A percentile compares a stretch with the other conserved stretches of the same genome.
Conservation (phyloP, 1,140 invertebrate genomes). For the Temnothorax curvispinosus region DNA sequence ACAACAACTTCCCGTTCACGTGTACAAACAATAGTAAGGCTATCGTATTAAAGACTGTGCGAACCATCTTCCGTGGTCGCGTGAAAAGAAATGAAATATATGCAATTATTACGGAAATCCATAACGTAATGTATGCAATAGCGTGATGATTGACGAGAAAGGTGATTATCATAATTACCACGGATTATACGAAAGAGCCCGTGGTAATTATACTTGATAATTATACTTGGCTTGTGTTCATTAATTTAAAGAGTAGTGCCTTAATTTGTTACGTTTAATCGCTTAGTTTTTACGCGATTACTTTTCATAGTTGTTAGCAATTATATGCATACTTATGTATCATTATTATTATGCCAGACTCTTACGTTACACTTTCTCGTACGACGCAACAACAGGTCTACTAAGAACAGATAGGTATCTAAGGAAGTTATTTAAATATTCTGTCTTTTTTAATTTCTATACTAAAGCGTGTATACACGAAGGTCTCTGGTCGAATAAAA, state of each 20-base stretch:
- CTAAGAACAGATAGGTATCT: background rate
- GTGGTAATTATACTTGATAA: constrained; percentile 14
- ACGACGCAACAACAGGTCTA: background rate
- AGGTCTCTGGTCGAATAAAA: background rate
- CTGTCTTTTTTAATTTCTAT: background rate
- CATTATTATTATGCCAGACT: background rate
- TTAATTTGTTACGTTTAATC: constrained; percentile 40
- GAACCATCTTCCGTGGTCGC: background rate
- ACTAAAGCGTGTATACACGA: background rate
- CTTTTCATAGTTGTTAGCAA: background rate
- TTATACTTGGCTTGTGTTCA: constrained; percentile 19
- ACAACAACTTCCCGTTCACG: constrained; percentile 51
- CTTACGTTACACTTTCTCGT: background rate
- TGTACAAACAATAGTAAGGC: constrained; percentile 18
- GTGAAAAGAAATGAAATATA: background rate
- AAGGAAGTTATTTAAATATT: background rate
- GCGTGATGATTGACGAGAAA: constrained; percentile 1
- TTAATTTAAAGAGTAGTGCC: constrained; percentile 25
- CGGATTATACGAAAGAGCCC: constrained; percentile 18
- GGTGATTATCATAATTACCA: constrained; percentile 39
- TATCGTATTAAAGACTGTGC: background rate
- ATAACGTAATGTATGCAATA: background rate
- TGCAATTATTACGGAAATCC: constrained; percentile 11
- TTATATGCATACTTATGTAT: constrained; percentile 11
- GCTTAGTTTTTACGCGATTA: constrained; percentile 6